Evolutionary conservation across 2,888 invertebrate genomes (phyloP).

Genomic region (Aphodius granarius): DNA sequence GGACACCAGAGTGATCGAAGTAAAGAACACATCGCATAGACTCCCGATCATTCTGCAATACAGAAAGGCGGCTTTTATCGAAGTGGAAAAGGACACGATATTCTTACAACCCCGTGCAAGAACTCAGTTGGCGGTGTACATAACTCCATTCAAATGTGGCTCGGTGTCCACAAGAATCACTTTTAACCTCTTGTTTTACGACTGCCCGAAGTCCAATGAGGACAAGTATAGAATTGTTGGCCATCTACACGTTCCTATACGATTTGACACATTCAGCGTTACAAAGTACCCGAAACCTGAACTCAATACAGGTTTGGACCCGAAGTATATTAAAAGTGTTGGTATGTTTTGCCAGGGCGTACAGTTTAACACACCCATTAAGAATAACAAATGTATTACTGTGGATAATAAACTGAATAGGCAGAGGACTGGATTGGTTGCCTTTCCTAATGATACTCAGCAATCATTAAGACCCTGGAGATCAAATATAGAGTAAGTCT

Average conservation of each 20-base stretch:
- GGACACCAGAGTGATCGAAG: conserved; percentile 49
- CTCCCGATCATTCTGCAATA: conserved; percentile 50
- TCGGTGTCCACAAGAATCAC: conserved; percentile 30
- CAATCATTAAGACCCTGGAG: conserved; percentile 44
- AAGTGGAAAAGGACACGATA: conserved; percentile 33
- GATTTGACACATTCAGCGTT: conserved; percentile 23
- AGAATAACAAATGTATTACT: conserved; percentile 40
- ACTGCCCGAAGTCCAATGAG: conserved; percentile 25
- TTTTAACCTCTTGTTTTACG: conserved; percentile 40
- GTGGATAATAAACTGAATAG: conserved; percentile 32
- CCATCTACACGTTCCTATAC: conserved; percentile 28
- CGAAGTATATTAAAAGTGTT: conserved; percentile 45
- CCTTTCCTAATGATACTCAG: conserved; percentile 51
- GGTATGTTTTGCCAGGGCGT: conserved; percentile 45
- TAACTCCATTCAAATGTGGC: conserved; percentile 40
- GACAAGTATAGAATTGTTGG: conserved; percentile 31
- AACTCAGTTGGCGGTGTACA: conserved; percentile 33
- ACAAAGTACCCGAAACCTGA: conserved; percentile 34
- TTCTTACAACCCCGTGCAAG: conserved; percentile 32
- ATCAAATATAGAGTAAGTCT: conserved; percentile 26
- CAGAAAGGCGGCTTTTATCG: conserved; percentile 39
- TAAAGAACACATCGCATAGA: conserved; percentile 54
- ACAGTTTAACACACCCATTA: conserved; percentile 40
- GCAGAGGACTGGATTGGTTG: conserved; percentile 40
- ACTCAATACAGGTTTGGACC: conserved; percentile 47